Evolutionary conservation across 2,888 invertebrate genomes (phyloP).

Genomic region (Leucophora obtusa): DNA sequence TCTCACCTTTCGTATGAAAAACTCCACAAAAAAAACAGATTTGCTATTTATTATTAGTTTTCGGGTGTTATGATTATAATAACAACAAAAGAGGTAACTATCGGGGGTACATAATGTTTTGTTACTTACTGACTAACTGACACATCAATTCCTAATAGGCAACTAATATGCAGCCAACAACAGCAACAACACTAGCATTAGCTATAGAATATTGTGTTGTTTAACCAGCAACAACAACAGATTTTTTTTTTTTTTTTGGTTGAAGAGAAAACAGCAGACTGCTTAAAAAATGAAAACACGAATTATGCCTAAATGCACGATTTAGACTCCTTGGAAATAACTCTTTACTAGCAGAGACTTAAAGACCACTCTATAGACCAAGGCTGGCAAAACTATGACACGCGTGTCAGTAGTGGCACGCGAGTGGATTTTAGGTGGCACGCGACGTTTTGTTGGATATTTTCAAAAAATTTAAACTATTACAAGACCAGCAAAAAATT

Average conservation of each 20-base stretch:
- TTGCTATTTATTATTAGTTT: conserved; percentile 60
- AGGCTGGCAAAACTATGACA: no score
- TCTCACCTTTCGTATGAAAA: conserved; percentile 7
- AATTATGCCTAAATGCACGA: conserved; percentile 65
- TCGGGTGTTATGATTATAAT: conserved; percentile 63
- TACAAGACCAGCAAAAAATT: no score
- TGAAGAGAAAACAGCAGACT: conserved; percentile 16
- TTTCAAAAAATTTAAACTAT: no score
- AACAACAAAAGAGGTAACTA: conserved; percentile 44
- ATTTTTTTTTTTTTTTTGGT: not conserved
- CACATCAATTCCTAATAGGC: conserved; percentile 67
- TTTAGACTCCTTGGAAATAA: conserved; percentile 62
- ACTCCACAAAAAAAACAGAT: conserved; percentile 10
- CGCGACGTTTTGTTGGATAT: no score
- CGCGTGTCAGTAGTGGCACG: no score
- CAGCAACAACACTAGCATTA: conserved; percentile 64
- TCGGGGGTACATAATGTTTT: conserved; percentile 33
- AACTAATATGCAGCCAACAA: conserved; percentile 65
- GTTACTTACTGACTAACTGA: conserved; percentile 64
- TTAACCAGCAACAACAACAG: conserved; percentile 33
- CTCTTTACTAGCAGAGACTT: conserved; percentile 54
- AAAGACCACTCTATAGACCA: conserved; percentile 57
- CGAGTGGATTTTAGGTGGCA: no score
- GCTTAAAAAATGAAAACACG: conserved; percentile 56
- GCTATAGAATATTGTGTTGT: conserved; percentile 66